Evolutionary conservation across 2,113 vertebrate genomes (phyloP).

Genomic region (Thalassoma bifasciatum): DNA sequence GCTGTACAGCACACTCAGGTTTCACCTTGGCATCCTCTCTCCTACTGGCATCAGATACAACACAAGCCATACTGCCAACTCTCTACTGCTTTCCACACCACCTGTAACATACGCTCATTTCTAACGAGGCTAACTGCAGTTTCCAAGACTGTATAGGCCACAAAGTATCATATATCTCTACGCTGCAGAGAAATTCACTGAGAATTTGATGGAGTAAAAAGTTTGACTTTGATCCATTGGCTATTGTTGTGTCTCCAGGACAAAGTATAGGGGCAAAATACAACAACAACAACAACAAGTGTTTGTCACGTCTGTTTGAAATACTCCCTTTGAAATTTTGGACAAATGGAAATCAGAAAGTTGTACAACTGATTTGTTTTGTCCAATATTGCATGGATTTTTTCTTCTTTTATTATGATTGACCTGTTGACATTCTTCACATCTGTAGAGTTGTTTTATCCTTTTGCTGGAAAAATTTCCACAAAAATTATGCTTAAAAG

Average conservation of each 20-base stretch:
- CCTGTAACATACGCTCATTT: slow-evolving; percentile 79
- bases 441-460: no score
- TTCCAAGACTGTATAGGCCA: slow-evolving; percentile 58
- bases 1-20: slow-evolving; percentile 69
- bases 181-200: slow-evolving; percentile 44
- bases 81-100: slow-evolving; percentile 72
- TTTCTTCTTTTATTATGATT: neutral
- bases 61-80: slow-evolving; percentile 55
- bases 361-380: neutral
- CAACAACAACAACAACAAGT: neutral
- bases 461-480: neutral
- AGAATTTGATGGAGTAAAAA: slow-evolving; percentile 48
- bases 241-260: slow-evolving; percentile 22
- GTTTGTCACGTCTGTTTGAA: no score
- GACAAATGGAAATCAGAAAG: no score
- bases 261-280: slow-evolving; percentile 5
- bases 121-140: slow-evolving; percentile 66
- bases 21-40: slow-evolving; percentile 73
- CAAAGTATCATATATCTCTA: slow-evolving; percentile 65
- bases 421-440: neutral
- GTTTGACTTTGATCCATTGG: slow-evolving; percentile 18
- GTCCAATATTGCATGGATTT: neutral
- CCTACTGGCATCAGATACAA: slow-evolving; percentile 71
- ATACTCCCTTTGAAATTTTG: no score
- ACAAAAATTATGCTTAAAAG: no score